Evolutionary conservation across 2,797 vertebrate species (phyloP).

Genomic region (Pangasius krempfi): DNA sequence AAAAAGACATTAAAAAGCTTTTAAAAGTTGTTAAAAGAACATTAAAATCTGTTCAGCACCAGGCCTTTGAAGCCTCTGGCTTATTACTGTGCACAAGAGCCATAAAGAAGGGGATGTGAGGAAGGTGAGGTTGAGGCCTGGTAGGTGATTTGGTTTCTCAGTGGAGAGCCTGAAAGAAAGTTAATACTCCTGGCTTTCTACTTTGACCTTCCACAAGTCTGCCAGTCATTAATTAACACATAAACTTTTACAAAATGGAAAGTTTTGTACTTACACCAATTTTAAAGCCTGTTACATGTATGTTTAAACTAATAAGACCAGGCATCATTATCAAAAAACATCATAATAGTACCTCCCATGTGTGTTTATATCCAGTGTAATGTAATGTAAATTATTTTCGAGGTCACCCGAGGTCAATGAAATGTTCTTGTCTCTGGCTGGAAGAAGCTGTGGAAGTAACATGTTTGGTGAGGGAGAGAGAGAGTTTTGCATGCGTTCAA

Average conservation of each 20-base stretch:
- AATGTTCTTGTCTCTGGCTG: constrained; percentile 7
- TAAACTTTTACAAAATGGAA: constrained; percentile 44
- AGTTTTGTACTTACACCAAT: constrained; percentile 27
- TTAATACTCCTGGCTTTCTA: constrained; percentile 24
- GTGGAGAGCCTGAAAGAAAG: constrained; percentile 30
- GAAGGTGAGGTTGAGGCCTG: constrained; percentile 33
- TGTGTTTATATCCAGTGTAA: constrained; percentile 28
- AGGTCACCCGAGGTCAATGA: neutral
- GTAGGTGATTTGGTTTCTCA: constrained; percentile 55
- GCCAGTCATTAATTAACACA: constrained; percentile 39
- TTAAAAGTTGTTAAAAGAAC: constrained; percentile 60
- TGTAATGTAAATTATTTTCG: constrained; percentile 24
- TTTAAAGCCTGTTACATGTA: neutral
- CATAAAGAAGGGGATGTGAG: constrained; percentile 44
- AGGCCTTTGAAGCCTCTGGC: constrained; percentile 60
- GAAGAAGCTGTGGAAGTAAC: neutral
- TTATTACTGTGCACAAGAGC: constrained; percentile 53
- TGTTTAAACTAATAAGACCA: neutral
- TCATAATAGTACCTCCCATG: constrained; percentile 1
- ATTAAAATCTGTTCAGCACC: constrained; percentile 50
- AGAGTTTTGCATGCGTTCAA: constrained; percentile 43
- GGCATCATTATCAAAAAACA: constrained; percentile 12
- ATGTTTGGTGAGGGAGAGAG: constrained; percentile 11
- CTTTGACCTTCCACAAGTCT: constrained; percentile 43
- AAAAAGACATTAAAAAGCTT: constrained; percentile 57